Evolutionary conservation across 2,797 vertebrate species (phyloP), one percentile per base, ranked within the genome.

Genomic region (Amazona finschi): DNA sequence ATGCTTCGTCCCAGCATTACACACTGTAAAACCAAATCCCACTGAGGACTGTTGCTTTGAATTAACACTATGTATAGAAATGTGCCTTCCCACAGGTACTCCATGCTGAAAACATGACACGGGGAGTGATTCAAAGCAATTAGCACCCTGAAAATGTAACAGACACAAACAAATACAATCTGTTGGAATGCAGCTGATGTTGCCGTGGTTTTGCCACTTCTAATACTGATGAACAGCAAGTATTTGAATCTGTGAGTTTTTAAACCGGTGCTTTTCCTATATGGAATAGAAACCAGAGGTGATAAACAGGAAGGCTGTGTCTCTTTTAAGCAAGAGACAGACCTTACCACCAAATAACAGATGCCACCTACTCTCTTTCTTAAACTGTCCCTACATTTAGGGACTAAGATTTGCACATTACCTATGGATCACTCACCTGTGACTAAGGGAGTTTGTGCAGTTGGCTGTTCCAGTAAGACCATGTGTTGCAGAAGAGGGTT

Each of bases 401-500:
- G 55, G 47, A 36, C 20, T 15, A 18, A 53, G 43, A 41, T 81
- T 76, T 64, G 44, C 10, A 25, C 11, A 2, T 41, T 17, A 65
- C 22, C 36, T 38, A 4, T 0, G 0, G 33, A 28, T n/a, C 2
- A 47, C 98, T 97, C 94, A 99, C 99, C 99, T 97, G 99, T 98
- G 86, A 98, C 98, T 75, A 99, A 97, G 69, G 99, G 97, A 5
- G 98, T 98, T 97, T 99, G 99, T 66, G 98, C 83, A 19, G 97
- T 81, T 12, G 98, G 98, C 97, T 99, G 99, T 95, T 99, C 99
- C 98, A 99, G 97, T 41, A 99, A 96, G 60, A 99, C 99, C 99
- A 99, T 99, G 98, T 99, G 99, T 93, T 99, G 99, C 82, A 99
- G 98, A 10, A 99, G 98, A 57, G 99, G 98, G 97, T 97, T 99